Conservation (phyloP, 2,888 invertebrate species). For the Erebia palarica region DNA sequence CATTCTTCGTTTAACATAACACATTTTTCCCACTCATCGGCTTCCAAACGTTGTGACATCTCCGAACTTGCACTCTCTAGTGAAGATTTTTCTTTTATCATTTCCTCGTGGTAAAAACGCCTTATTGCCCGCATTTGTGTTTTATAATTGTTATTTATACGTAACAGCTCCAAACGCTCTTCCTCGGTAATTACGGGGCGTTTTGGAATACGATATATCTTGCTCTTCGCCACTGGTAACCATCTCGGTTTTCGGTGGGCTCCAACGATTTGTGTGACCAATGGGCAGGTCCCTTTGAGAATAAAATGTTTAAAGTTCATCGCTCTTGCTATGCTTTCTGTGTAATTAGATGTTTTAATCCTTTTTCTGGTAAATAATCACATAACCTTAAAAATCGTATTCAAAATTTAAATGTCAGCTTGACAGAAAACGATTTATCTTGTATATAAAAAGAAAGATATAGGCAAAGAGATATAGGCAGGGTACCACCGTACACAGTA, state of each 20-base stretch:
- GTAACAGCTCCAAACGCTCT: conserved; percentile 84
- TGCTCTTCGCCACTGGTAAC: conserved; percentile 90
- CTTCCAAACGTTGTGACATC: conserved; percentile 80
- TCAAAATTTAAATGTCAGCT: neutral
- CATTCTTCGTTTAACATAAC: conserved; percentile 85
- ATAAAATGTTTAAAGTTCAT: conserved; percentile 47
- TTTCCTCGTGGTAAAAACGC: conserved; percentile 79
- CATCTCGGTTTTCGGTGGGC: conserved; percentile 88
- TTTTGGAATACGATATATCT: conserved; percentile 87
- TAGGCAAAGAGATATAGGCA: too few species aligned
- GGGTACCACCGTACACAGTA: too few species aligned
- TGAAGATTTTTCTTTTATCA: conserved; percentile 73
- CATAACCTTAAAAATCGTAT: neutral
- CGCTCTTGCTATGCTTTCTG: neutral
- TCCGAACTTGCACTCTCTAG: conserved; percentile 80
- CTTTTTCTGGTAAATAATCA: neutral
- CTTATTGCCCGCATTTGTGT: conserved; percentile 82
- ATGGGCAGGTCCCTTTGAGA: conserved; percentile 62
- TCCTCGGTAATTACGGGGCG: conserved; percentile 83
- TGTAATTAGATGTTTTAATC: neutral
- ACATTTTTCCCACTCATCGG: conserved; percentile 85
- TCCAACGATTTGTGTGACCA: conserved; percentile 62
- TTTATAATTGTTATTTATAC: conserved; percentile 88
- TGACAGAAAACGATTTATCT: neutral
- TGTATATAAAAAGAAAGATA: too few species aligned